Conservation (phyloP, 2,888 invertebrate genomes). For the Limenitis camilla region DNA sequence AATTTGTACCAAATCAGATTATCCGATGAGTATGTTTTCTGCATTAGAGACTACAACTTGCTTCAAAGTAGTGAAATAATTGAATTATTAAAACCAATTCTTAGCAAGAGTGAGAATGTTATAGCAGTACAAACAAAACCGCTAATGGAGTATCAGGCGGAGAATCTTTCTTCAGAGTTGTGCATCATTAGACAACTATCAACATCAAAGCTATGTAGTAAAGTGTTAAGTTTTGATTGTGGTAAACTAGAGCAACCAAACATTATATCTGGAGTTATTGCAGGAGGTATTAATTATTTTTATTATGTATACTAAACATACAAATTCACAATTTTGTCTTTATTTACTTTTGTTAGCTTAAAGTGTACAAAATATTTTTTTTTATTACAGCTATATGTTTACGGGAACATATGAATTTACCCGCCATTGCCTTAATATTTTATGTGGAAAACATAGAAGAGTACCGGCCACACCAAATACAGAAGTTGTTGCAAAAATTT, state of each 20-base stretch:
- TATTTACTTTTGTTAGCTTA: no score
- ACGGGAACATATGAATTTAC: constrained; percentile 46
- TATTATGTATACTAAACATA: neutral
- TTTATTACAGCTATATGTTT: constrained; percentile 50
- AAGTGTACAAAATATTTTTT: constrained; percentile 21
- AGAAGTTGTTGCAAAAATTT: constrained; percentile 43
- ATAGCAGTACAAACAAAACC: constrained; percentile 53
- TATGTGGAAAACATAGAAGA: constrained; percentile 55
- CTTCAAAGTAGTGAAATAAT: constrained; percentile 55
- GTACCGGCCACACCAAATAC: constrained; percentile 44
- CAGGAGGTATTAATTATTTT: constrained; percentile 51
- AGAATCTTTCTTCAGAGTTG: constrained; percentile 30
- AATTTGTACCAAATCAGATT: constrained; percentile 41
- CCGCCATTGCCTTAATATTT: constrained; percentile 48
- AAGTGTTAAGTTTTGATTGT: constrained; percentile 30
- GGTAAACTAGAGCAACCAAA: constrained; percentile 65
- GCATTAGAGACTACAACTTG: constrained; percentile 53
- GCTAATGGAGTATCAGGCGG: constrained; percentile 52
- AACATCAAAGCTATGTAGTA: constrained; percentile 33
- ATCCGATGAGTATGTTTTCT: constrained; percentile 45
- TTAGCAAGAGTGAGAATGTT: constrained; percentile 42
- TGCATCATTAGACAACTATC: constrained; percentile 43
- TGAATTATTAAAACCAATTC: constrained; percentile 43
- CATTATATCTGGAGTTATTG: constrained; percentile 60
- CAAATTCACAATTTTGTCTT: neutral